Percentiles rank a stretch among this genome's conserved stretches.
phyloP scores from a whole-genome alignment of 1,140 invertebrate species.

The Stegodyphus mimosarum region DNA sequence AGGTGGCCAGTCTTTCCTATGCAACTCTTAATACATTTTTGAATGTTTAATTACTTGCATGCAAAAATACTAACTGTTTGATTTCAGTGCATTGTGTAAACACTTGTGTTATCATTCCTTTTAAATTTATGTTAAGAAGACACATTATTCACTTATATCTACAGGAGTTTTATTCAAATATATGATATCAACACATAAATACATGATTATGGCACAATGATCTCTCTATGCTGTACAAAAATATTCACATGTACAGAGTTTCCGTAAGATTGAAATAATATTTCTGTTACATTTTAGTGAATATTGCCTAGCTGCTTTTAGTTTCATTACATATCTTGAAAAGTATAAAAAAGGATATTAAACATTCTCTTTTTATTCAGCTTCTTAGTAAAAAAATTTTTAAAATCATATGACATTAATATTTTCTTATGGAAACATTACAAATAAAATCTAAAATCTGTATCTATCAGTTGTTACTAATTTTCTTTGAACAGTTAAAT shows the following conservation, averaged over 20 bases:
- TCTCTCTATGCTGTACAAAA: conserved; percentile 58
- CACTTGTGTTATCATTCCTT: too few relatives aligned
- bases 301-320: neutral
- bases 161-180: conserved; percentile 60
- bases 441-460: neutral
- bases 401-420: neutral
- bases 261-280: neutral
- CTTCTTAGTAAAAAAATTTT: neutral
- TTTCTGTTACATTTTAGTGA: neutral
- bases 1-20: too few relatives aligned
- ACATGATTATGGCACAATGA: conserved; percentile 57
- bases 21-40: too few relatives aligned
- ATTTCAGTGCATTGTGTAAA: too few relatives aligned
- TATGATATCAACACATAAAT: conserved; percentile 51
- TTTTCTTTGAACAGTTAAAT: neutral
- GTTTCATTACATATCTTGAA: neutral
- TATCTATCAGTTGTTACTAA: neutral
- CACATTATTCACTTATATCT: conserved; percentile 3
- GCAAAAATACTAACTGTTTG: too few relatives aligned
- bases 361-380: neutral
- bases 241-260: conserved; percentile 51
- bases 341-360: too few relatives aligned
- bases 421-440: neutral
- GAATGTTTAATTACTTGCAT: too few relatives aligned
- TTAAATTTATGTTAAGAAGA: neutral